A percentile compares a stretch with the other conserved stretches of the same genome.
Conservation (phyloP, 2,113 vertebrate species). For the Jacana jacana region DNA sequence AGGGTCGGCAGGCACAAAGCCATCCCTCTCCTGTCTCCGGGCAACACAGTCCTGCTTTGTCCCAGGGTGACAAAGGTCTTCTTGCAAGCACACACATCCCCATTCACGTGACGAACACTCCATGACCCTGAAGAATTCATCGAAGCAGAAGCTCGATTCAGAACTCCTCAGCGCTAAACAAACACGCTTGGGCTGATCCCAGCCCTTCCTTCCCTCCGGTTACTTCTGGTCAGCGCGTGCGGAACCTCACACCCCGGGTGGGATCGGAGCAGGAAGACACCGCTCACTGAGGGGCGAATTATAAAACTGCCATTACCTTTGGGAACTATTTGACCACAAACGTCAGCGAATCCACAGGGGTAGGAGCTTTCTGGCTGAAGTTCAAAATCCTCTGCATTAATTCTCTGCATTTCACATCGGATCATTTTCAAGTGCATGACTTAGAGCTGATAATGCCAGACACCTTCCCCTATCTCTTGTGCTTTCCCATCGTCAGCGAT, state of each 20-base stretch:
- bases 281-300: not conserved
- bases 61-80: not conserved
- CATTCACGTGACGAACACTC: not conserved
- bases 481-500: not conserved
- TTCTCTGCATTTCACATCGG: not conserved
- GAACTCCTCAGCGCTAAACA: not conserved
- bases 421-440: not conserved
- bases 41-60: not conserved
- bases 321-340: not conserved
- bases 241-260: not conserved
- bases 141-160: not conserved
- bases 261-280: not conserved
- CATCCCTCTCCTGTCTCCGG: not conserved
- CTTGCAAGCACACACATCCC: not conserved
- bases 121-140: not conserved
- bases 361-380: not conserved
- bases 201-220: not conserved
- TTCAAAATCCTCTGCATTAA: not conserved
- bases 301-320: not conserved
- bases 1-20: not conserved
- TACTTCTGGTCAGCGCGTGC: rapidly evolving
- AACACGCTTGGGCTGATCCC: not conserved
- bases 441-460: not conserved
- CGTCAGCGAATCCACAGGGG: constrained; percentile 10
- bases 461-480: not conserved